Percentiles rank a stretch among this genome's conserved stretches.
These are phyloP conservation scores for Alfaro cultratus DNA, from an alignment of 2,797 vertebrate species.

Conservation along the genomic window DNA sequence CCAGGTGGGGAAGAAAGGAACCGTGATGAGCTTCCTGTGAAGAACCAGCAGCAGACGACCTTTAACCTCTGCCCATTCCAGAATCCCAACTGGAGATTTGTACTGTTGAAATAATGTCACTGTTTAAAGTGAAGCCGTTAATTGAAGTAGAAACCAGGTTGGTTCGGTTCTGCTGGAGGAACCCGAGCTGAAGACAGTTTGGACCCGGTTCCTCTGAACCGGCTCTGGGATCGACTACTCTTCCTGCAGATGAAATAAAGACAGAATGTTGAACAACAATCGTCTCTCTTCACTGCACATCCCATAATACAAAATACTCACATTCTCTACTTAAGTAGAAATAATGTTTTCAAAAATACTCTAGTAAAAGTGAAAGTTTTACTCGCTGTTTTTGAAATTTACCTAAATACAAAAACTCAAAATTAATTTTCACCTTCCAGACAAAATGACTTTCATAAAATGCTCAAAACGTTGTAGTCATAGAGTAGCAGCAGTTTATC, in stretches of 20 bases:
- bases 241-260: slow-evolving; percentile 6
- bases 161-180: background rate
- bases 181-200: too few relatives aligned
- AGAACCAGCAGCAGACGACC: background rate
- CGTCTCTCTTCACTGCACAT: background rate
- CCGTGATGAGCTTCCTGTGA: slow-evolving; percentile 92
- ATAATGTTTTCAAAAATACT: too few relatives aligned
- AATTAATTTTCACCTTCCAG: too few relatives aligned
- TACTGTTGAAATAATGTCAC: background rate
- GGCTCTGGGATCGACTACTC: too few relatives aligned
- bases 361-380: too few relatives aligned
- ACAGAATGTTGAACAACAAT: background rate
- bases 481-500: too few relatives aligned
- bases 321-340: too few relatives aligned
- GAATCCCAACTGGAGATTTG: background rate
- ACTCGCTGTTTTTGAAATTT: too few relatives aligned
- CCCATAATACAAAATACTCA: too few relatives aligned
- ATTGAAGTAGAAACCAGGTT: background rate
- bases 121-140: background rate
- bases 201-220: background rate
- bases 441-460: too few relatives aligned
- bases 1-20: slow-evolving; percentile 95
- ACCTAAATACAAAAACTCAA: too few relatives aligned
- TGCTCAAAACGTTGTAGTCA: too few relatives aligned
- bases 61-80: background rate